phyloP scores from a whole-genome alignment of 2,113 vertebrate genomes.

The Lasiurus cinereus region DNA sequence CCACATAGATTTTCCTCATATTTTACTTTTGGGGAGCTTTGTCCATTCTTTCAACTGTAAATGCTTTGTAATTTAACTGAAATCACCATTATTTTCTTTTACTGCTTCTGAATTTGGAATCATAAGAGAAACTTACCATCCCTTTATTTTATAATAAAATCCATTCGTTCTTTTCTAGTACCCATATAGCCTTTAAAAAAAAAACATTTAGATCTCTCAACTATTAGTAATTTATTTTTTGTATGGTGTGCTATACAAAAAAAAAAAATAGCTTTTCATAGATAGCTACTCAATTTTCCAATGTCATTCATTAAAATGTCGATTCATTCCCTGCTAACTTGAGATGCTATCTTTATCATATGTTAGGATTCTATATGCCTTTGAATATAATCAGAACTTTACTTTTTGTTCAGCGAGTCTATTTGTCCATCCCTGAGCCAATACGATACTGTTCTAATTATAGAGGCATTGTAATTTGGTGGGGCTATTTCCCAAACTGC shows the following conservation, averaged over 20 bases:
- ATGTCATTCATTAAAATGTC: not conserved
- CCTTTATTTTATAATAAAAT: not conserved
- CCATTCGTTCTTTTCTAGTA: not conserved
- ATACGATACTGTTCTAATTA: not conserved
- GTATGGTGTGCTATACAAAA: not conserved
- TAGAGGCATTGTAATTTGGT: not conserved
- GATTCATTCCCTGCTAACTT: not conserved
- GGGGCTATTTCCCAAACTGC: not conserved
- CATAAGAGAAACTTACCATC: not conserved
- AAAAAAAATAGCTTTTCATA: not conserved
- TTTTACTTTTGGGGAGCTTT: not conserved
- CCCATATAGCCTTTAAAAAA: not conserved
- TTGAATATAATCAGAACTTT: not conserved
- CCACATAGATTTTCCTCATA: not conserved
- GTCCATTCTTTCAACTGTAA: not conserved
- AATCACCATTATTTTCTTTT: slow-evolving; percentile 16
- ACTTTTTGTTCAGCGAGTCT: not conserved
- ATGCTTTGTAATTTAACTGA: not conserved
- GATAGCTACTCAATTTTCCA: not conserved
- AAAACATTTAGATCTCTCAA: not conserved
- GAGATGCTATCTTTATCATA: not conserved
- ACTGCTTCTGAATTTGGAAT: slow-evolving; percentile 28
- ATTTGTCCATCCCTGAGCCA: not conserved
- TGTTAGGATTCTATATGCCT: not conserved
- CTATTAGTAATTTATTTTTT: not conserved